phyloP scores from a whole-genome alignment of 1,140 invertebrate species.

The Megathymus violae region DNA sequence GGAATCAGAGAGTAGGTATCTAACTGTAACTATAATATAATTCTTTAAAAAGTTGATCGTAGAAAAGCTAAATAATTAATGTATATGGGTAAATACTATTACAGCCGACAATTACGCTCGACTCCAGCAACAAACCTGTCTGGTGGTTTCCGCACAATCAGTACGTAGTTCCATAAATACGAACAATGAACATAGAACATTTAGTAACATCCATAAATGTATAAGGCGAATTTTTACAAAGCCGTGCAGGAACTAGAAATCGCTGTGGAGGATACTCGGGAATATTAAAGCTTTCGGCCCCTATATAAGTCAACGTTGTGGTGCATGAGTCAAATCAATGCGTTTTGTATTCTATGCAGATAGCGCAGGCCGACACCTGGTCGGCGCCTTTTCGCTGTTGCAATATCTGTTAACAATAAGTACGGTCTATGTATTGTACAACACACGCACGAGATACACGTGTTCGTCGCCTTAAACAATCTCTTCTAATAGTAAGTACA shows the following conservation, averaged over 20 bases:
- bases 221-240: constrained; percentile 27
- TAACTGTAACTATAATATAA: no score
- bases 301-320: constrained; percentile 33
- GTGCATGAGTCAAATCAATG: constrained; percentile 44
- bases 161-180: not conserved
- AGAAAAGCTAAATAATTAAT: not conserved
- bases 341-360: constrained; percentile 49
- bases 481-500: no score
- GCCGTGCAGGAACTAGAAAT: constrained; percentile 29
- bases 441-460: constrained; percentile 19
- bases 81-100: not conserved
- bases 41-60: no score
- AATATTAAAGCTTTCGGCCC: constrained; percentile 28
- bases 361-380: constrained; percentile 45
- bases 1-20: no score
- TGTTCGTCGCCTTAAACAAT: not conserved
- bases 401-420: constrained; percentile 5
- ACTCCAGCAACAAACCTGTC: not conserved
- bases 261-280: constrained; percentile 12
- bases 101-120: not conserved
- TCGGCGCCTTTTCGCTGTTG: constrained; percentile 34
- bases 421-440: constrained; percentile 6
- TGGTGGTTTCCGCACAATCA: not conserved
- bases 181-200: not conserved
- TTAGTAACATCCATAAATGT: constrained; percentile 16